Evolutionary conservation across 2,113 vertebrate genomes (phyloP), one percentile per base, ranked within the genome.

Genomic region (Ranitomeya imitator): DNA sequence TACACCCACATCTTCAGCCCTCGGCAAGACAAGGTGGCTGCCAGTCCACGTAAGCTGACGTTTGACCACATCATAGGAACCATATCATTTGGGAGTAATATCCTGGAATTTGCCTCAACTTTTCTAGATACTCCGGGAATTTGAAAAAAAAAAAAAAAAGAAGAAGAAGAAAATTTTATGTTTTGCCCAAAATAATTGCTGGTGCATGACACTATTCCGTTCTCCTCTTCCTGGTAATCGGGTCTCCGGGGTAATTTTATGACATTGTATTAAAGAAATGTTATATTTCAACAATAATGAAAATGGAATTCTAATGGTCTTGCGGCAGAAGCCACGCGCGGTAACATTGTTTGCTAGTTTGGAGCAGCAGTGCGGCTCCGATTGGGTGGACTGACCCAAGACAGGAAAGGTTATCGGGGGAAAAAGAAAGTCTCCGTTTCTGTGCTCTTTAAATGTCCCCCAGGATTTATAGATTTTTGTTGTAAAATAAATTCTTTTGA

Each of bases 401-500:
- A 74, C 85, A 19, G 26, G 88, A 51, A 16, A 10, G 21, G 71
- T 89, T 74, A 89, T 83, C 4, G 54, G 14, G 65, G 54, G 86
- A 88, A 90, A 55, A 45, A n/a, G n/a, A 86, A 55, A 3, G 1
- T 26, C 26, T 19, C 67, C 61, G 57, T 79, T 45, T 15, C 51
- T 12, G 60, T 11, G 45, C 85, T 67, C 60, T n/a, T 79, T 55
- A 67, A 86, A 79, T 12, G 85, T 86, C 74, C 55, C 85, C 37
- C 11, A 18, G 76, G 85, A n/a, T 79, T 86, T 86, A 86, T 86
- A 63, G 85, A 86, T 86, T 86, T 79, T 79, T 86, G 54, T 86
- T 52, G 69, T 59, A 69, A 73, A 63, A 89, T 76, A 87, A 85
- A 60, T 89, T 89, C 67, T 51, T 1, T 88, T 60, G n/a, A 54